Evolutionary conservation across 2,797 vertebrate genomes (phyloP), one percentile per base, ranked within the genome.

Genomic region (Tapera naevia): DNA sequence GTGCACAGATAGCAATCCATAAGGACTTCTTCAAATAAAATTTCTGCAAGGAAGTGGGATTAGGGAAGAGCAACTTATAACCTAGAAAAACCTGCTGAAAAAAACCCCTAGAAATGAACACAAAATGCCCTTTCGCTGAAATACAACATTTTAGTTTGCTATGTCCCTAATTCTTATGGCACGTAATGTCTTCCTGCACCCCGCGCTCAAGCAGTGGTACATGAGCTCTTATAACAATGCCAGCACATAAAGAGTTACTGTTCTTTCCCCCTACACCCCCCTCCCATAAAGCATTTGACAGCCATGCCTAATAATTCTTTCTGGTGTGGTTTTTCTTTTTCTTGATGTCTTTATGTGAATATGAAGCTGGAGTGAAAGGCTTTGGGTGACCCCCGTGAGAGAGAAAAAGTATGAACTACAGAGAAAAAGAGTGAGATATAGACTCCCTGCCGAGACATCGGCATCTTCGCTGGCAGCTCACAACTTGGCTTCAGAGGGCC

Each of bases 231-330:
- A 76, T 69, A 95, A 97, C 90, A 96, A 96, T 95, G 88, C 93
- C 95, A 95, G 97, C 94, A 75, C 71, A 66, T 71, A 95, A 97
- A 97, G 97, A 94, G 97, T 97, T 97, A 97, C 94, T 76, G 95
- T 78, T 87, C 81, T 91, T 87, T 80, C 91, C 92, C 91, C 93
- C 89, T 17, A 16, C 84, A 4, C 70, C 80, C 43, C 27, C 94
- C 60, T 66, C 95, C 91, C 96, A 96, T 96, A 98, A 98, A 98
- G 98, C 98, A 96, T 97, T 97, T 99, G 99, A 99, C 99, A 99
- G 98, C 98, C 99, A 98, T 99, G 99, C 98, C 99, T 98, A 99
- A 99, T 99, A 99, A 99, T 99, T 99, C 99, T 99, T 98, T 99
- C 98, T 98, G 98, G 98, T 97, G 98, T 98, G 93, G 97, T 98